Percentiles rank a stretch among this genome's conserved stretches.
Conservation (phyloP, 2,113 vertebrate genomes). For the Seriola rivoliana region DNA sequence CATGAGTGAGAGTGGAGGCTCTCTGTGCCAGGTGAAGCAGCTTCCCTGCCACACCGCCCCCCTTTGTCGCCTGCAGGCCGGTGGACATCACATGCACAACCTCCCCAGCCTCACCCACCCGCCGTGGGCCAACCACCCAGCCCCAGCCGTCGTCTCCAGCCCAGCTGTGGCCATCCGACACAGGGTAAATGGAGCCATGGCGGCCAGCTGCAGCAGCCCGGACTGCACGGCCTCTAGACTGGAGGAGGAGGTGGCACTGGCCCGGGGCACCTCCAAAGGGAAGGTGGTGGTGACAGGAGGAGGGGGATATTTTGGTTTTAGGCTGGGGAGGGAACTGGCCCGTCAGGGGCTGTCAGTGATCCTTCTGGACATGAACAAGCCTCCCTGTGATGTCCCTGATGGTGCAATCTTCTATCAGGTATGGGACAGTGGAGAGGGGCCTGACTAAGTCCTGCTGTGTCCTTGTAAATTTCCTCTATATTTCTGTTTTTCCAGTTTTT, state of each 20-base stretch:
- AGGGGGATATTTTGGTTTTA: slow-evolving; percentile 92
- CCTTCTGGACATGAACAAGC: slow-evolving; percentile 88
- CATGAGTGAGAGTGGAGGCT: slow-evolving; percentile 63
- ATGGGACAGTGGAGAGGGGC: not conserved
- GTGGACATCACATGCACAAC: slow-evolving; percentile 43
- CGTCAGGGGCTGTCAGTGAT: slow-evolving; percentile 85
- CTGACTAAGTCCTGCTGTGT: not conserved
- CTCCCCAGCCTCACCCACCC: slow-evolving; percentile 47
- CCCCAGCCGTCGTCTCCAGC: slow-evolving; percentile 1
- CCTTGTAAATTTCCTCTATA: not conserved
- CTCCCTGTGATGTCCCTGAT: slow-evolving; percentile 84
- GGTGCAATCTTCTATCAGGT: slow-evolving; percentile 90
- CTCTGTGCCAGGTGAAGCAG: slow-evolving; percentile 76
- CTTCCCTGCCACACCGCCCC: slow-evolving; percentile 55
- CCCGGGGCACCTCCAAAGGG: slow-evolving; percentile 32
- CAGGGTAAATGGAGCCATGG: slow-evolving; percentile 62
- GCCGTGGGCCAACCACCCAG: slow-evolving; percentile 56
- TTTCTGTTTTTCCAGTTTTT: not conserved
- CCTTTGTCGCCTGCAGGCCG: slow-evolving; percentile 65
- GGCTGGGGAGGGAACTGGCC: slow-evolving; percentile 87
- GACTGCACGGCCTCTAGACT: slow-evolving; percentile 57
- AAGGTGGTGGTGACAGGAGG: slow-evolving; percentile 93
- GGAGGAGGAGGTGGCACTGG: slow-evolving; percentile 28
- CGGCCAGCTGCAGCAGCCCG: slow-evolving; percentile 54
- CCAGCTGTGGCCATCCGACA: slow-evolving; percentile 38